Evolutionary conservation across 2,113 vertebrate species (phyloP).

Genomic region (Hoplias malabaricus): DNA sequence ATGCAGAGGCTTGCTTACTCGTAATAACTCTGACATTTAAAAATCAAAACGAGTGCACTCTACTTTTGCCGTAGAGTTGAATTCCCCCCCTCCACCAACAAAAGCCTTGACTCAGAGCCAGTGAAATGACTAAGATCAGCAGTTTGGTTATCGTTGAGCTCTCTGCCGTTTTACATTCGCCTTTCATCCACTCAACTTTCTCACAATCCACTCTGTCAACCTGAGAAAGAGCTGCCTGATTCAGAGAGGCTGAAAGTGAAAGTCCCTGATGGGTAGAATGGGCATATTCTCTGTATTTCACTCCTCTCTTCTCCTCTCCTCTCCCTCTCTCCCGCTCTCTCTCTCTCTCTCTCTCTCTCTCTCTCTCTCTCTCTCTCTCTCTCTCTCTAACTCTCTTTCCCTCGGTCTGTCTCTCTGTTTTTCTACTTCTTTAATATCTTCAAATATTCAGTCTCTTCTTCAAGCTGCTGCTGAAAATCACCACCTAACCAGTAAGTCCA

Average conservation of each 20-base stretch:
- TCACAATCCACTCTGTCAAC: conserved; percentile 51
- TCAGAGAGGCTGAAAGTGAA: conserved; percentile 43
- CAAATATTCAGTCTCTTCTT: conserved; percentile 10
- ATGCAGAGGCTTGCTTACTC: conserved; percentile 45
- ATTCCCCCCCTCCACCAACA: conserved; percentile 57
- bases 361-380: conserved; percentile 36
- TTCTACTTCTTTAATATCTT: conserved; percentile 6
- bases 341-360: conserved; percentile 60
- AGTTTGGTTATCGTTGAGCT: conserved; percentile 55
- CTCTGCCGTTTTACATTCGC: conserved; percentile 58
- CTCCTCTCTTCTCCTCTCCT: conserved; percentile 46
- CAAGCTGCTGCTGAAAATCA: conserved; percentile 28
- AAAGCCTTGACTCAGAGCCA: conserved; percentile 54
- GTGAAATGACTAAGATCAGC: conserved; percentile 56
- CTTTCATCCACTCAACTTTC: conserved; percentile 61
- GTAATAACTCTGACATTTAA: conserved; percentile 55
- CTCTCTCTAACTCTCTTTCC: conserved; percentile 53
- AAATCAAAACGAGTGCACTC: conserved; percentile 56
- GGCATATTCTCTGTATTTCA: conserved; percentile 39
- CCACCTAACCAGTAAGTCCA: conserved; percentile 35
- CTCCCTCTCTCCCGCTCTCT: conserved; percentile 52
- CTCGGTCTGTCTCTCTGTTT: neutral
- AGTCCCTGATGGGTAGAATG: conserved; percentile 35
- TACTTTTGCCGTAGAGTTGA: conserved; percentile 49
- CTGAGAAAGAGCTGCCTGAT: conserved; percentile 42